Percentiles rank a stretch among this genome's conserved stretches.
Conservation (phyloP, 2,113 vertebrate species). For the Vombatus ursinus region DNA sequence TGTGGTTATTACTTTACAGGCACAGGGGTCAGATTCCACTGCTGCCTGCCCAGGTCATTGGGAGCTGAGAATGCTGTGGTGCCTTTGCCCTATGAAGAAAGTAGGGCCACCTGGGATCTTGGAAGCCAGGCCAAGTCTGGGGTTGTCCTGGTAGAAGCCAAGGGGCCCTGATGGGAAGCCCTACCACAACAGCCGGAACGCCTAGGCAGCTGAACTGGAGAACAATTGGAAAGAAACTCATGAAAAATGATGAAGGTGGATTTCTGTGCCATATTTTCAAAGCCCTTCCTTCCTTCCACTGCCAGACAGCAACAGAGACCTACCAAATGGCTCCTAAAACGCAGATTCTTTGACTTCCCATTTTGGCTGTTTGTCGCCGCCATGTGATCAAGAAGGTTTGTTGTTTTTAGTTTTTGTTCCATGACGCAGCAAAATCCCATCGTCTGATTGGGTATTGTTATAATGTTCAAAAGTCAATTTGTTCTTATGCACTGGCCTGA, state of each 20-base stretch:
- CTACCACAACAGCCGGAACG: background rate
- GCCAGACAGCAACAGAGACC: constrained; percentile 44
- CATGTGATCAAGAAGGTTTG: constrained; percentile 63
- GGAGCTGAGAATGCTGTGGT: background rate
- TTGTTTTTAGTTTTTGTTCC: constrained; percentile 81
- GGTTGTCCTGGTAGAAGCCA: constrained; percentile 39
- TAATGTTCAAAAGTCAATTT: constrained; percentile 84
- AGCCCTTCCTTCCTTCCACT: constrained; percentile 55
- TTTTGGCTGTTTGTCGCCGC: constrained; percentile 71
- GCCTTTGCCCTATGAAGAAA: background rate
- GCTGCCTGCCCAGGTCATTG: background rate
- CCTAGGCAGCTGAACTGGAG: background rate
- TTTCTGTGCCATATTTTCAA: constrained; percentile 65
- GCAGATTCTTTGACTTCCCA: constrained; percentile 74
- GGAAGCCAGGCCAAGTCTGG: constrained; percentile 26
- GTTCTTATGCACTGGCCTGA: constrained; percentile 81
- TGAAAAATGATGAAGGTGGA: constrained; percentile 48
- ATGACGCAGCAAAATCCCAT: constrained; percentile 79
- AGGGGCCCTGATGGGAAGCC: background rate
- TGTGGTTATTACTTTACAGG: constrained; percentile 52
- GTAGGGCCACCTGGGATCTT: constrained; percentile 11
- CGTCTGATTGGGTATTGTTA: constrained; percentile 76
- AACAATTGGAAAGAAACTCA: constrained; percentile 46
- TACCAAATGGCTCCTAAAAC: constrained; percentile 67
- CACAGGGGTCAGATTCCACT: constrained; percentile 3